Base-by-base conservation (phyloP, 2,113 vertebrate species). In the Larimichthys crocea region DNA sequence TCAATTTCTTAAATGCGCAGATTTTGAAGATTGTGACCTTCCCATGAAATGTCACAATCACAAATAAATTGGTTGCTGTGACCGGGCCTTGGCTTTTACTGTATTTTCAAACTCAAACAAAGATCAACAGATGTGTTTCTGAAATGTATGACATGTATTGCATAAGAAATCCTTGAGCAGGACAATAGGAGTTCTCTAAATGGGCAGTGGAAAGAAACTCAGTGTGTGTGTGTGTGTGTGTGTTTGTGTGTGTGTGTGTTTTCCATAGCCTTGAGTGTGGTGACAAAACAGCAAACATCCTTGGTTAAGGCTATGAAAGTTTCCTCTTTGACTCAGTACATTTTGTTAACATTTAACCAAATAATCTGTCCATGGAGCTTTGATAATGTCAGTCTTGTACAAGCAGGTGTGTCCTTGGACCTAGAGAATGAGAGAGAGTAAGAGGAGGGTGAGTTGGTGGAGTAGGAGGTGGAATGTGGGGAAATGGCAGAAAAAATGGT, bases 261-360 rank as follows among this genome's bases (percentile, higher is more conserved):
- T 74, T 76, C 74, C 26, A 49, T n/a, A 64, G 69, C 61, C 44
- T 72, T 49, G 49, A 52, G 22, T 63, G 7, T 15, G 53, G 62
- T 35, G 67, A 84, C 40, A 35, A 63, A 20, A 65, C 29, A 65
- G 53, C 40, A 31, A n/a, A 42, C 29, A n/a, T 64, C 64, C 69
- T 80, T 76, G 70, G 72, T 61, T 8, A 22, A 67, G 46, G 52
- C 26, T 64, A 26, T 14, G 40, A 66, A 52, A n/a, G 52, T 35
- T 70, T 71, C 29, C 52, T 76, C 40, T 80, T 70, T 70, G 64
- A 19, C 61, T 85, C 50, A 7, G 2, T 66, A 24, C 29, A 2
- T 50, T 69, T 80, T 74, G 84, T 92, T 91, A 87, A 89, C 70
- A 64, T 90, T 92, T 91, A 90, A 93, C 89, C 16, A 4, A 29